Base-by-base conservation (phyloP, 2,113 vertebrate genomes). In the Eclectus roratus region DNA sequence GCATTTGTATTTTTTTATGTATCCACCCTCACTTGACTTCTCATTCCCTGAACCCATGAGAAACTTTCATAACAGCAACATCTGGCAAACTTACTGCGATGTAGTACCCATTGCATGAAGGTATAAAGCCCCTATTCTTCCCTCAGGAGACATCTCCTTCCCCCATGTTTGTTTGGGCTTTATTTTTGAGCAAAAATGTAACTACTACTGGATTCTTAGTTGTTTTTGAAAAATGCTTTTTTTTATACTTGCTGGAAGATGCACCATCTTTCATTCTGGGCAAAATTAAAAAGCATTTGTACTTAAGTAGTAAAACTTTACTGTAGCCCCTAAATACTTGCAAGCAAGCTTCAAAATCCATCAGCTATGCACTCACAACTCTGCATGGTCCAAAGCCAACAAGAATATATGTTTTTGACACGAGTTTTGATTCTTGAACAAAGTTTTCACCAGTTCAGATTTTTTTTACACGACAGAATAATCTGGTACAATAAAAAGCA, bases 121-220 rank as follows among this genome's bases (percentile, higher is more conserved):
- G 58, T 27, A 84, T 25, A 39, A 83, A 86, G 60, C 13, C 4
- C 8, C 13, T 43, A 6, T 49, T 74, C 31, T 52, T 68, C 33
- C 33, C 53, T 80, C 13, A 60, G 71, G 18, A 83, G 50, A 66
- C 28, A 60, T 18, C 44, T 60, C 44, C 31, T 41, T 3, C 17
- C 6, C 1, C 16, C 31, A 5, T 0, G 0, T 24, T 25, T 85
- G 56, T 73, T 60, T 5, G 39, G 16, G 7, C 17, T 56, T 56
- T 7, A 3, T 73, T 71, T 61, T 68, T 28, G 18, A 44, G 80
- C 4, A 14, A 23, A 89, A 44, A 29, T 27, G 7, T 64, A 82
- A 80, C 19, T 58, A 29, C 18, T 44, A 87, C 23, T 39, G 53
- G 87, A 18, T 69, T 80, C 6, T 10, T 31, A 0, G 3, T 7